phyloP scores from a whole-genome alignment of 2,797 vertebrate genomes.

The Odontamblyopus lacepedii region DNA sequence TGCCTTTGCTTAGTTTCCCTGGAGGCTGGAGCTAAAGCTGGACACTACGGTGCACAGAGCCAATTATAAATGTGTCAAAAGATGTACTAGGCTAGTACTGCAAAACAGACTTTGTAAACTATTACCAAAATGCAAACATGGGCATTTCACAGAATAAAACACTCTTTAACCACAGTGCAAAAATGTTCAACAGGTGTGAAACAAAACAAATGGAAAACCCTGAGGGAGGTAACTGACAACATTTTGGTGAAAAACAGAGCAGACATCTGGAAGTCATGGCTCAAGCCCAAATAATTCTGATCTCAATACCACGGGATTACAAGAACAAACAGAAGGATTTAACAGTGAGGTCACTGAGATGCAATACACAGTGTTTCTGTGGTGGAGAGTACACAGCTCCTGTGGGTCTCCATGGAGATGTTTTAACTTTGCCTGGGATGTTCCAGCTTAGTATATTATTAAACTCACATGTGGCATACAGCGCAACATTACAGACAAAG shows the following conservation, averaged over 20 bases:
- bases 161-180: too few species aligned
- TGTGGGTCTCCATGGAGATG: not conserved
- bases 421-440: not conserved
- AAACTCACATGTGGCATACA: not conserved
- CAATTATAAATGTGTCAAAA: too few species aligned
- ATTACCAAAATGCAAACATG: not conserved
- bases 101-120: not conserved
- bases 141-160: not conserved
- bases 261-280: not conserved
- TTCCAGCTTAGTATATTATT: not conserved
- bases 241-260: not conserved
- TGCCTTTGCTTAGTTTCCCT: too few species aligned
- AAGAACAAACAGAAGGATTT: not conserved
- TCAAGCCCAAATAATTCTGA: not conserved
- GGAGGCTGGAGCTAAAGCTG: too few species aligned
- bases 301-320: not conserved
- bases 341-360: not conserved
- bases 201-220: not conserved
- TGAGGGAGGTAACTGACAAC: not conserved
- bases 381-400: not conserved
- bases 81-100: too few species aligned
- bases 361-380: not conserved
- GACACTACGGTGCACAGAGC: too few species aligned
- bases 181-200: slow-evolving; percentile 4
- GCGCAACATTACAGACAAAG: too few species aligned